These are phyloP conservation scores for Encarsia formosa DNA, from an alignment of 2,888 invertebrate species.

Conservation along the genomic window DNA sequence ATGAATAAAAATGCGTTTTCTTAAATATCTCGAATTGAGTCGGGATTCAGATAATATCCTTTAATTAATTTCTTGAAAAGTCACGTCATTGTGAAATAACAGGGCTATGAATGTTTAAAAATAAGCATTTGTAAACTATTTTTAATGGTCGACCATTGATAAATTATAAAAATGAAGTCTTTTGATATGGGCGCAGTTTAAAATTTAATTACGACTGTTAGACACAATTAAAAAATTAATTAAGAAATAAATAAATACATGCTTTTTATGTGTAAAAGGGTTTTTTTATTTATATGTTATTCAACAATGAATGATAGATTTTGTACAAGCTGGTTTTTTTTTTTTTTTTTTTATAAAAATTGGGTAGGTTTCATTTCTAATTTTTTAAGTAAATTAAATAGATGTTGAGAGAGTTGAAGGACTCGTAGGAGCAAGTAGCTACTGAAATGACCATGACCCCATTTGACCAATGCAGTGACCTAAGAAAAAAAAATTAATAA, in stretches of 20 bases:
- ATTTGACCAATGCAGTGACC: constrained; percentile 81
- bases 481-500: constrained; percentile 35
- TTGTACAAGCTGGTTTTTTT: constrained; percentile 22
- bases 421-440: constrained; percentile 27
- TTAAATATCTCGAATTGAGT: too few relatives aligned
- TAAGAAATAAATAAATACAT: not conserved
- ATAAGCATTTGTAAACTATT: too few relatives aligned
- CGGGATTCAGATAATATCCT: too few relatives aligned
- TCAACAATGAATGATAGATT: constrained; percentile 23
- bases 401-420: constrained; percentile 9
- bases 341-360: constrained; percentile 22
- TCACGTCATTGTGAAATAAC: too few relatives aligned
- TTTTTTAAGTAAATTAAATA: constrained; percentile 14
- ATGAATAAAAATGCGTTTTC: too few relatives aligned
- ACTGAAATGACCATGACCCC: constrained; percentile 74
- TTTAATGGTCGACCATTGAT: too few relatives aligned
- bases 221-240: too few relatives aligned
- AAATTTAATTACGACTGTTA: too few relatives aligned
- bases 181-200: too few relatives aligned
- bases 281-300: constrained; percentile 22
- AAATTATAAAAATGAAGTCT: too few relatives aligned
- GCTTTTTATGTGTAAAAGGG: constrained; percentile 20
- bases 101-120: too few relatives aligned
- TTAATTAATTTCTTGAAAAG: too few relatives aligned
- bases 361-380: constrained; percentile 25